These are phyloP conservation scores for Nomia melanderi DNA, from an alignment of 1,140 invertebrate genomes.

Conservation along the genomic window DNA sequence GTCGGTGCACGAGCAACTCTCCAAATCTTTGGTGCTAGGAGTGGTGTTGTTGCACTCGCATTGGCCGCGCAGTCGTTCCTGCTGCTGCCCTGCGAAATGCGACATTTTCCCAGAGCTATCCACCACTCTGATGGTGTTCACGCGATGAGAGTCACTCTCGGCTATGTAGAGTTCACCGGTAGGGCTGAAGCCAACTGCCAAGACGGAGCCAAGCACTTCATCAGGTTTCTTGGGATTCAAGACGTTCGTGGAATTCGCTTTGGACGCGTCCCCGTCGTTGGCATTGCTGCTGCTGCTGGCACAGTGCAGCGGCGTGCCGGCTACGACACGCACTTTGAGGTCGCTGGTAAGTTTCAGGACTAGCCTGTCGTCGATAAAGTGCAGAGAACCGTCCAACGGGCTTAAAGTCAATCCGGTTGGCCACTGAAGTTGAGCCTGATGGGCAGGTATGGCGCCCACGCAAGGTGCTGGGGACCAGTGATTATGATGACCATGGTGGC, in stretches of 20 bases:
- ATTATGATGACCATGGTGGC: slow-evolving; percentile 94
- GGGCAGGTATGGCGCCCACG: slow-evolving; percentile 88
- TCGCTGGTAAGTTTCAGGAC: slow-evolving; percentile 95
- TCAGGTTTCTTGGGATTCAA: slow-evolving; percentile 75
- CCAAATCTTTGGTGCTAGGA: slow-evolving; percentile 74
- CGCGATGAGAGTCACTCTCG: slow-evolving; percentile 93
- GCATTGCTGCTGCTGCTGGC: slow-evolving; percentile 77
- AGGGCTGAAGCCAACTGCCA: slow-evolving; percentile 94
- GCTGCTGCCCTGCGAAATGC: slow-evolving; percentile 89
- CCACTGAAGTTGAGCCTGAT: slow-evolving; percentile 95
- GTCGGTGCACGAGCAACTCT: slow-evolving; percentile 83
- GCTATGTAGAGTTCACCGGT: slow-evolving; percentile 96
- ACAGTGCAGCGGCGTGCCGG: slow-evolving; percentile 95
- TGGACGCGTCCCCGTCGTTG: slow-evolving; percentile 57
- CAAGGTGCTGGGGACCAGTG: slow-evolving; percentile 95
- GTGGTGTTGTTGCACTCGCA: slow-evolving; percentile 77
- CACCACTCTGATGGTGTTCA: slow-evolving; percentile 93
- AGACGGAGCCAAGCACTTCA: slow-evolving; percentile 87
- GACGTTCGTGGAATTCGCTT: slow-evolving; percentile 56
- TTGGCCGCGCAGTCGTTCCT: slow-evolving; percentile 79
- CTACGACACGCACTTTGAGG: slow-evolving; percentile 93
- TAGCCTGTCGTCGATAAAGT: slow-evolving; percentile 97
- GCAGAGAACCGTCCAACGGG: slow-evolving; percentile 95
- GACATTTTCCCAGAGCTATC: slow-evolving; percentile 92
- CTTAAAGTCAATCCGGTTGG: slow-evolving; percentile 96